Evolutionary conservation across 2,113 vertebrate genomes (phyloP), one percentile per base, ranked within the genome.

Genomic region (Oplegnathus fasciatus): DNA sequence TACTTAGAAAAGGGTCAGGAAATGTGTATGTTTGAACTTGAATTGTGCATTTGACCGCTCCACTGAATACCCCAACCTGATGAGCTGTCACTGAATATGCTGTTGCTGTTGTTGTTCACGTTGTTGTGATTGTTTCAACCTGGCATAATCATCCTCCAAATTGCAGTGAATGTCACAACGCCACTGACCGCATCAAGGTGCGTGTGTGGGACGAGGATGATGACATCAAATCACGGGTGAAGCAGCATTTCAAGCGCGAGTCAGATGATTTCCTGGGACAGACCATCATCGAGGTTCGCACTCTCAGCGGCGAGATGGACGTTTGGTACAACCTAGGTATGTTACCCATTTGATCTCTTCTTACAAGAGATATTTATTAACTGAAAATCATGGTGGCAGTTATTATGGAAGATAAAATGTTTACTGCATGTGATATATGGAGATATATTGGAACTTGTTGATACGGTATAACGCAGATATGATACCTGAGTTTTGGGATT

Each of bases 191-290:
- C 89, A 99, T 99, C 92, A 99, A 99, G 93, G 98, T 99, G 74
- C 96, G 98, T 57, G 98, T 99, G 14, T 99, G 98, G 98, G 98
- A 99, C 76, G 98, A 99, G 93, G 98, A 99, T 9, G 98, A 99
- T 42, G 98, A 99, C 93, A 99, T 99, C 86, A 99, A 99, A 88
- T 99, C 98, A 20, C 96, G 98, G 74, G 98, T 99, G 69, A 99
- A 99, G 90, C 98, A 99, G 48, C 98, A 99, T 91, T 99, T 99
- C 93, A 99, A 99, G 92, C 98, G 98, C 9, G 98, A 99, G 87
- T 98, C 98, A 0, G 98, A 99, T 76, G 98, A 99, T 68, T 99
- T 99, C 83, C 95, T 99, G 28, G 98, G 98, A 54, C 98, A 99
- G 93, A 99, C 98, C 32, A 98, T 99, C 91, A 98, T 99, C 24